phyloP scores from a whole-genome alignment of 2,888 invertebrate species.

The Acrocyrtus sp. region DNA sequence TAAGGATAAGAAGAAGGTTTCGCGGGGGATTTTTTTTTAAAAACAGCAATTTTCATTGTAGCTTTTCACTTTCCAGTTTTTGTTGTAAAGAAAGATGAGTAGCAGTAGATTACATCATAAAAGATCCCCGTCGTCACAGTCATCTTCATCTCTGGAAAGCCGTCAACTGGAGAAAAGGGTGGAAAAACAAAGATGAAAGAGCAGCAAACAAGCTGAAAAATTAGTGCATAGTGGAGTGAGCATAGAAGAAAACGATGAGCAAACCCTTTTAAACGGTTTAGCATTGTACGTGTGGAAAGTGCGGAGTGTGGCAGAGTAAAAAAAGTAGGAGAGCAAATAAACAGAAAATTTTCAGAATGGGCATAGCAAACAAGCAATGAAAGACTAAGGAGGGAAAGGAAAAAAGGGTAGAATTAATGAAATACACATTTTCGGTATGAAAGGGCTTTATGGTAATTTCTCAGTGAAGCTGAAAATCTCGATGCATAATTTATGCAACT shows the following conservation, averaged over 20 bases:
- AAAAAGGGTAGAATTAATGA: constrained; percentile 48
- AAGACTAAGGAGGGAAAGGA: constrained; percentile 41
- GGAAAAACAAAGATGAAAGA: neutral
- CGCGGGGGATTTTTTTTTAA: constrained; percentile 1
- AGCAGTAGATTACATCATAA: no score
- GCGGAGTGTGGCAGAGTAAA: constrained; percentile 1
- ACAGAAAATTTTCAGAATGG: constrained; percentile 16
- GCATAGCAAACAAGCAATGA: constrained; percentile 11
- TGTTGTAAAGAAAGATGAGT: no score
- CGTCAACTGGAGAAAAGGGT: neutral
- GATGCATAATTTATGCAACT: constrained; percentile 48
- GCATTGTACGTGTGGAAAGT: neutral
- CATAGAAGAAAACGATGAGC: constrained; percentile 31
- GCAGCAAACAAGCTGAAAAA: constrained; percentile 23
- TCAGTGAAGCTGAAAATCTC: constrained; percentile 49
- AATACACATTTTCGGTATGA: constrained; percentile 41
- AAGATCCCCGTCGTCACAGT: no score
- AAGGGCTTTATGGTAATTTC: constrained; percentile 49
- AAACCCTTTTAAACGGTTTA: neutral
- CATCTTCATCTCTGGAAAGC: no score
- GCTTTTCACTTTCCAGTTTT: constrained; percentile 38
- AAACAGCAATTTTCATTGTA: constrained; percentile 18
- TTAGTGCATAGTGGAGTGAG: constrained; percentile 38
- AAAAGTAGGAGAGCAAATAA: constrained; percentile 19
- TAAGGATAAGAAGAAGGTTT: constrained; percentile 19